phyloP scores from a whole-genome alignment of 2,113 vertebrate genomes.

The Argyrosomus japonicus region DNA sequence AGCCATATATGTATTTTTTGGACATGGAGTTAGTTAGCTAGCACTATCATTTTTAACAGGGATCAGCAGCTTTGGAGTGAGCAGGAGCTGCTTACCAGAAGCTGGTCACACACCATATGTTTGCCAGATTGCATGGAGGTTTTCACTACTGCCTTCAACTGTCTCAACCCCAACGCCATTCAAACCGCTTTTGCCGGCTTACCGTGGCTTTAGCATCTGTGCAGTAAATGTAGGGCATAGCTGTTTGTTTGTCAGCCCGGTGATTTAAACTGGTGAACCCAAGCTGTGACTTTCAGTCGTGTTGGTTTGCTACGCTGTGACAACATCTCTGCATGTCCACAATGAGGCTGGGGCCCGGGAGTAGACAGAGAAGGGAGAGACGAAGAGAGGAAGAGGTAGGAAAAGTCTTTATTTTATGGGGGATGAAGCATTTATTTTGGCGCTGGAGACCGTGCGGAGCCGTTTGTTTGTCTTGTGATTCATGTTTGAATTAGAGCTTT shows the following conservation, averaged over 20 bases:
- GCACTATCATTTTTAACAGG: constrained; percentile 64
- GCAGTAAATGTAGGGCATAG: constrained; percentile 74
- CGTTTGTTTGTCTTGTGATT: too few relatives aligned
- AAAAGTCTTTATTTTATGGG: not conserved
- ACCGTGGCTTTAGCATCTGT: constrained; percentile 79
- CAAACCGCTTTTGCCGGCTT: constrained; percentile 70
- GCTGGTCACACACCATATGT: constrained; percentile 69
- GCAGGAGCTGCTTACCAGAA: constrained; percentile 61
- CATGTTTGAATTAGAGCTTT: constrained; percentile 27
- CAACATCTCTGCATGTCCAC: constrained; percentile 30
- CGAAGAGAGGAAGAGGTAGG: constrained; percentile 57
- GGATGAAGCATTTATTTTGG: too few relatives aligned
- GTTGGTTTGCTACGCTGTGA: constrained; percentile 11
- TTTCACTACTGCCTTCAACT: constrained; percentile 25
- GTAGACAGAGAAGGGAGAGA: constrained; percentile 54
- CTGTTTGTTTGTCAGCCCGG: constrained; percentile 53
- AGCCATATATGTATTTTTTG: constrained; percentile 18
- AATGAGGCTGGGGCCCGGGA: constrained; percentile 62
- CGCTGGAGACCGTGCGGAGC: too few relatives aligned
- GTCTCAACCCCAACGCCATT: constrained; percentile 52
- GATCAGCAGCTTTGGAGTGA: constrained; percentile 56
- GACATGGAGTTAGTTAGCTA: constrained; percentile 28
- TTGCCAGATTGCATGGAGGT: constrained; percentile 36
- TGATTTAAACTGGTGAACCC: constrained; percentile 57
- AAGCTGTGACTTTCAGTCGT: constrained; percentile 47